Evolutionary conservation across 1,140 invertebrate genomes (phyloP).

Genomic region (Oncopodura yosiiana): DNA sequence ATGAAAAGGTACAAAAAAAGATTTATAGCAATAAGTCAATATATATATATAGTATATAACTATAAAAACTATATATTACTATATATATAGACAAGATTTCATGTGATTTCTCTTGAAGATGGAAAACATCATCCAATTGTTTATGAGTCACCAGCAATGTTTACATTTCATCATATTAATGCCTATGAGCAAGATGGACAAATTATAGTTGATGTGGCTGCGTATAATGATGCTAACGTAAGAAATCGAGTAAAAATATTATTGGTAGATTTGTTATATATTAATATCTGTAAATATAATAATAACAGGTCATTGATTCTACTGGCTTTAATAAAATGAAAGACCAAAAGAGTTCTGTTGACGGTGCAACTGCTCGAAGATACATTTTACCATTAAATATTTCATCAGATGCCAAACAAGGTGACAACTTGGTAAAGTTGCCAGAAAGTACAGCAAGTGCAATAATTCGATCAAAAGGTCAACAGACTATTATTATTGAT

Average conservation of each 20-base stretch:
- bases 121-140: conserved; percentile 39
- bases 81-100: conserved; percentile 39
- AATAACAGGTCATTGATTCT: not conserved
- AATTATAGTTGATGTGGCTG: conserved; percentile 35
- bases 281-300: not conserved
- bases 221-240: conserved; percentile 32
- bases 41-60: too few species aligned
- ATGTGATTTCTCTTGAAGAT: conserved; percentile 41
- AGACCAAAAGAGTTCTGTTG: not conserved
- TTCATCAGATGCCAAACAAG: not conserved
- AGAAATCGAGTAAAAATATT: too few species aligned
- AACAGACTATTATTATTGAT: conserved; percentile 6
- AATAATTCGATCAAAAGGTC: not conserved
- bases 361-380: conserved; percentile 17
- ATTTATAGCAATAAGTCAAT: too few species aligned
- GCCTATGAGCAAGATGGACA: conserved; percentile 47
- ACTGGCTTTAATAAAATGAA: not conserved
- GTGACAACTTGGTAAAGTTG: conserved; percentile 23
- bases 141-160: conserved; percentile 43
- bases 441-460: conserved; percentile 22
- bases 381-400: conserved; percentile 24
- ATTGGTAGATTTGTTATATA: not conserved
- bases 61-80: too few species aligned
- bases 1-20: conserved; percentile 42
- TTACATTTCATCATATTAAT: conserved; percentile 49